Evolutionary conservation across 2,888 invertebrate genomes (phyloP), one percentile per base, ranked within the genome.

Genomic region (Dendrolimus pini): DNA sequence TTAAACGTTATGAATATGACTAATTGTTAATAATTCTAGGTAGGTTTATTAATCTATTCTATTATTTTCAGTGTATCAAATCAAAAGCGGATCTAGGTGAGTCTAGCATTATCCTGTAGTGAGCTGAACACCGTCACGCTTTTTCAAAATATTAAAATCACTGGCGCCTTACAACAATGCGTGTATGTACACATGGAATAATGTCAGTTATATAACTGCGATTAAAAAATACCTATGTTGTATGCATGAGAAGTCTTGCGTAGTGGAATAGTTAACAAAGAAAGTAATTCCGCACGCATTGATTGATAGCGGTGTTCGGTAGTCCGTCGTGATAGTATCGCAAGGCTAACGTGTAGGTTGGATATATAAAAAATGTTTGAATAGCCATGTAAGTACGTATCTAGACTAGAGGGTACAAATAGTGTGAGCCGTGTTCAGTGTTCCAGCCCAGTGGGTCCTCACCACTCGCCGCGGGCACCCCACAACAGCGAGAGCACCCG

Each of bases 11-110:
- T 10, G 47, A 47, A 47, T 18, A 18, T 18, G 2, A 1, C 18
- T 18, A 18, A 18, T 30, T 30, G 8, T 47, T 7, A 47, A 47
- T 47, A 12, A 47, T 47, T 47, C 47, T 53, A 14, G 7, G 41
- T 53, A 54, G 53, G 55, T 41, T 55, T 65, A 73, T 72, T 75
- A 77, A 76, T 67, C 55, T 62, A 59, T 71, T 71, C 74, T 80
- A 71, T 86, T 84, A 80, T 83, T 89, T 89, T 83, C 89, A 88
- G 89, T 89, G 89, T 80, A 84, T 84, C 88, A 86, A 78, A 82
- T 78, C 83, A 88, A 84, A 83, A 77, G 75, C 65, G 86, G 89
- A 82, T 64, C 79, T 79, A 82, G 89, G 89, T 89, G 82, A 88
- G 89, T 89, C 65, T 70, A 71, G 30, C 2, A 47, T 47, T 47